Base-by-base conservation (phyloP, 2,888 invertebrate species). In the Melipona bicolor region DNA sequence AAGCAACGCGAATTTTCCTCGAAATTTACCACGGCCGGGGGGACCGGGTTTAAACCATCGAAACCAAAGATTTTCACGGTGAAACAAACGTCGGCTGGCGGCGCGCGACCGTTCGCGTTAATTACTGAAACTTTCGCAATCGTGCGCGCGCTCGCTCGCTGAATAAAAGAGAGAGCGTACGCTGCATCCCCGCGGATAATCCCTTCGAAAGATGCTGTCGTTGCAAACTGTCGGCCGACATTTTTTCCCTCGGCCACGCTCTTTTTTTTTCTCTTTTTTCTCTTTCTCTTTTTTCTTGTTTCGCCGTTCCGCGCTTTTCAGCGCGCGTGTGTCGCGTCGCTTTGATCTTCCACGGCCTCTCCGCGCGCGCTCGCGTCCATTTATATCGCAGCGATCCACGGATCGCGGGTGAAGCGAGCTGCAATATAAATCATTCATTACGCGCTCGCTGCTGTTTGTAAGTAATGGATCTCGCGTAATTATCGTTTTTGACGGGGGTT, bases 91-190 rank as follows among this genome's bases (percentile, higher is more conserved):
- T 52, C 49, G 59, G 52, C 17, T 27, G 50, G 9, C 43, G 68
- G 27, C 61, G 24, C 68, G 49, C 76, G 65, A 67, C 70, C 77
- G 67, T 59, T 75, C 83, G 75, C 86, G 83, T 88, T 90, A 89
- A 90, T 90, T 90, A 90, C 84, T 85, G 83, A 75, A 83, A 83
- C 81, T 90, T 89, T 81, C 81, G 81, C 84, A 79, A 64, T 59
- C 62, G 43, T 11, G 9, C 43, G 82, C 64, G 61, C 61, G 85
- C 9, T 0, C 43, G 43, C 43, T 50, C 59, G 79, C 36, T n/a
- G 65, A 64, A 69, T 75, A 52, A 77, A 85, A 73, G 73, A 36
- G 82, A 61, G 43, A 43, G 43, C 43, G 43, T 43, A 72, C 19
- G 43, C 52, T 59, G 61, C 56, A 32, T 43, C 61, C 67, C 1